phyloP scores from a whole-genome alignment of 2,888 invertebrate genomes.

The Matsumyia berberina region DNA sequence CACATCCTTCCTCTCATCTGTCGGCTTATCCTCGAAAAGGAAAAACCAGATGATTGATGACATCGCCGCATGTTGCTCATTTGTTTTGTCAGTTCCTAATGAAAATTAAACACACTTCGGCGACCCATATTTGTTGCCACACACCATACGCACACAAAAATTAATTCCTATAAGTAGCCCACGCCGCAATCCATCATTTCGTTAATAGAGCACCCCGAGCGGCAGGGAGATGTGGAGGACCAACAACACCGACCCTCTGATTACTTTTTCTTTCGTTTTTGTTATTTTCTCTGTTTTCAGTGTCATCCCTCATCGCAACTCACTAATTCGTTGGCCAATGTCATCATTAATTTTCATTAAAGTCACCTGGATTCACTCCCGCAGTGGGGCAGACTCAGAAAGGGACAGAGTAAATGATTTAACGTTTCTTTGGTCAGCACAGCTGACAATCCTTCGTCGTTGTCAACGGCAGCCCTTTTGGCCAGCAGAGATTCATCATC shows the following conservation, averaged over 20 bases:
- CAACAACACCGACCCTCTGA: constrained; percentile 55
- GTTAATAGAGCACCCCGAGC: constrained; percentile 72
- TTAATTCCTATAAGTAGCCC: constrained; percentile 65
- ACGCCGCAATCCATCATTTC: constrained; percentile 73
- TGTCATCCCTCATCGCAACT: constrained; percentile 72
- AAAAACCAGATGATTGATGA: constrained; percentile 66
- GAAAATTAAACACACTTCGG: constrained; percentile 75
- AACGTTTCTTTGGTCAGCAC: constrained; percentile 58
- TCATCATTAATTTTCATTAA: constrained; percentile 77
- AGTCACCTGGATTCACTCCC: constrained; percentile 71
- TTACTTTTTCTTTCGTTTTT: constrained; percentile 36
- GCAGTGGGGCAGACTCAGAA: constrained; percentile 45
- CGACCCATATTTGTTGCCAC: constrained; percentile 62
- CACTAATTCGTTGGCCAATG: constrained; percentile 75
- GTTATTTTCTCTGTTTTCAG: constrained; percentile 30
- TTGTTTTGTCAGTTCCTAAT: constrained; percentile 75
- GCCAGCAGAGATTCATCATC: constrained; percentile 74
- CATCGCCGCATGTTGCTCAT: constrained; percentile 65
- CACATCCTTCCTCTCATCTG: constrained; percentile 18
- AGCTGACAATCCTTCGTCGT: constrained; percentile 71
- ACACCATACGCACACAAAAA: constrained; percentile 59
- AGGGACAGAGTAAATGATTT: constrained; percentile 62
- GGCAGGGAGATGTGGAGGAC: constrained; percentile 12
- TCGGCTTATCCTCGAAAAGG: constrained; percentile 37
- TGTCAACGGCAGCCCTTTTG: constrained; percentile 74